phyloP scores from a whole-genome alignment of 2,797 vertebrate genomes.

The Cynopterus sphinx region DNA sequence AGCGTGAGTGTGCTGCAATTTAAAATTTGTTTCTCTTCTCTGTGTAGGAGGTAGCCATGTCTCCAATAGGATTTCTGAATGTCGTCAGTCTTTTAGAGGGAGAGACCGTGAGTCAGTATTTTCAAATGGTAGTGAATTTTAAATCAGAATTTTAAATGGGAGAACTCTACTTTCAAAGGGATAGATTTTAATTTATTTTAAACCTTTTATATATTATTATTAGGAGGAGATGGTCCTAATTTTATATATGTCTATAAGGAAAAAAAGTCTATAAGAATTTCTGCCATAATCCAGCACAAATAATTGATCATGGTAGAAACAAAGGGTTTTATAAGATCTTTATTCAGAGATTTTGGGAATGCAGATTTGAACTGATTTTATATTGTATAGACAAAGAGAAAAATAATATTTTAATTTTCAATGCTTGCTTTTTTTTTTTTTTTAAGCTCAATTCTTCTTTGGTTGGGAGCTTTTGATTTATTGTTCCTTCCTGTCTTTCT shows the following conservation, averaged over 20 bases:
- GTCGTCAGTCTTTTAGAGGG: not conserved
- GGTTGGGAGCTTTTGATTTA: not conserved
- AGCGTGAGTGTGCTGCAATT: fast-evolving
- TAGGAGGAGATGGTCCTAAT: not conserved
- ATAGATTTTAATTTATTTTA: not conserved
- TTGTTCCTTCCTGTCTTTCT: not conserved
- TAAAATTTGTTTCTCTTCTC: not conserved
- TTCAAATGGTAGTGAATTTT: not conserved
- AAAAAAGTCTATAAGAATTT: conserved; percentile 30
- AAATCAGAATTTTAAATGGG: not conserved
- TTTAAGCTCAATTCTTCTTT: not conserved
- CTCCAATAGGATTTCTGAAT: conserved; percentile 22
- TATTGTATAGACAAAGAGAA: not conserved
- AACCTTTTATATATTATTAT: not conserved
- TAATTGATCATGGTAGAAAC: not conserved
- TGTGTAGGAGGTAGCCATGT: not conserved
- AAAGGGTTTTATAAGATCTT: not conserved
- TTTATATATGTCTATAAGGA: not conserved
- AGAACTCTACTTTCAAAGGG: not conserved
- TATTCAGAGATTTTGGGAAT: not conserved
- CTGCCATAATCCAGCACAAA: not conserved
- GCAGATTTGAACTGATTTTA: not conserved
- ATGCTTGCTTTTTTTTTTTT: not conserved
- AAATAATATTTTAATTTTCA: not conserved
- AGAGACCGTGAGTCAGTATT: conserved; percentile 34